These are phyloP conservation scores for Temnopleurus reevesii DNA, from an alignment of 53 echinoderm and acorn worm species.

Conservation along the genomic window DNA sequence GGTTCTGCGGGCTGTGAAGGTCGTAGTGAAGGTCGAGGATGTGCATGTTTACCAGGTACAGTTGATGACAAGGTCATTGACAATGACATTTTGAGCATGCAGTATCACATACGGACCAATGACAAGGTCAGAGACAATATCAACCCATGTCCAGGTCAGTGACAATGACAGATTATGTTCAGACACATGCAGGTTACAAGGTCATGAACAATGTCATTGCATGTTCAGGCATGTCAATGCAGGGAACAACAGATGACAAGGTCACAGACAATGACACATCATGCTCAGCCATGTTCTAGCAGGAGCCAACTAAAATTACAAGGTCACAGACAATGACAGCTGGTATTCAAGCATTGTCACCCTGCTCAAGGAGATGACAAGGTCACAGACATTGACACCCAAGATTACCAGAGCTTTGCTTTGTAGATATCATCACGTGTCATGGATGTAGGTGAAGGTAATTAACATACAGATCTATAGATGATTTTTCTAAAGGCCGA, in stretches of 20 bases:
- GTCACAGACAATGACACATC: background rate
- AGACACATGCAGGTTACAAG: background rate
- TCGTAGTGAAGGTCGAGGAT: no score
- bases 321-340: background rate
- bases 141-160: background rate
- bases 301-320: background rate
- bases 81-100: background rate
- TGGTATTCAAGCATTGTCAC: background rate
- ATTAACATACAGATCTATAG: no score
- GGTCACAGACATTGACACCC: background rate
- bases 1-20: no score
- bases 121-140: background rate
- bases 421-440: no score
- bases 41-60: no score
- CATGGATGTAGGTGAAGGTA: no score
- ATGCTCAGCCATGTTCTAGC: background rate
- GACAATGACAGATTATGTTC: no score
- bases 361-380: background rate
- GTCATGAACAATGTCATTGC: background rate
- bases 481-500: no score
- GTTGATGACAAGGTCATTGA: background rate
- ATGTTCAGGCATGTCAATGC: background rate
- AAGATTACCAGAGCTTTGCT: background rate
- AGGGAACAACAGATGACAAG: background rate
- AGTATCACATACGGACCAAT: no score